Conservation (phyloP, 2,113 vertebrate genomes). For the Scolopax mira region DNA sequence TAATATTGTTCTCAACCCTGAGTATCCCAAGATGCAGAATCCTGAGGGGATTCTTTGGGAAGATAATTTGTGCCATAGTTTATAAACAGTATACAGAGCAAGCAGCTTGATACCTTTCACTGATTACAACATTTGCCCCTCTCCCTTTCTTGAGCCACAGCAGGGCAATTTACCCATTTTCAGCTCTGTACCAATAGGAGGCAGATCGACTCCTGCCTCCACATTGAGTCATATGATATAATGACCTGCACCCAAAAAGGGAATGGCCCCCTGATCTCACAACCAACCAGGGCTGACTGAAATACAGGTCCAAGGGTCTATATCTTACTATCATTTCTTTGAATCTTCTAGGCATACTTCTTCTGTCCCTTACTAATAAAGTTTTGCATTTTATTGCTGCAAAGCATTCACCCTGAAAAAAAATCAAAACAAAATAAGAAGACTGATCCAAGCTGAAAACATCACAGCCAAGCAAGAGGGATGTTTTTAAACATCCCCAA, state of each 20-base stretch:
- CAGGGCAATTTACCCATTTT: neutral
- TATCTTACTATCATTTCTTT: neutral
- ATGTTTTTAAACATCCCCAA: constrained; percentile 12
- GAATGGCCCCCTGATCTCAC: neutral
- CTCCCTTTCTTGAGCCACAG: neutral
- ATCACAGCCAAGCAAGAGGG: neutral
- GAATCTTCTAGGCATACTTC: neutral
- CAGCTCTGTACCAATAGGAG: neutral
- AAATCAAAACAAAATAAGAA: neutral
- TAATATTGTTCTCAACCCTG: neutral
- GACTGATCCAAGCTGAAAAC: neutral
- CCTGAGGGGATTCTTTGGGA: neutral
- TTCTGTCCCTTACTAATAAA: neutral
- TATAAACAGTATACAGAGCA: neutral
- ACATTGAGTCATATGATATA: neutral
- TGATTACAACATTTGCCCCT: neutral
- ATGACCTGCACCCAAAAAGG: neutral
- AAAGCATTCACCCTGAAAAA: neutral
- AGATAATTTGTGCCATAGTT: neutral
- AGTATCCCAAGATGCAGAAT: neutral
- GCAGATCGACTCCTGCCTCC: neutral
- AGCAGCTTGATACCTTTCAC: neutral
- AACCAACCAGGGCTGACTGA: neutral
- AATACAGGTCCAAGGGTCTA: neutral
- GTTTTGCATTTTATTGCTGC: neutral